Evolutionary conservation across 2,113 vertebrate genomes (phyloP), one percentile per base, ranked within the genome.

Genomic region (Periophthalmus modestus): DNA sequence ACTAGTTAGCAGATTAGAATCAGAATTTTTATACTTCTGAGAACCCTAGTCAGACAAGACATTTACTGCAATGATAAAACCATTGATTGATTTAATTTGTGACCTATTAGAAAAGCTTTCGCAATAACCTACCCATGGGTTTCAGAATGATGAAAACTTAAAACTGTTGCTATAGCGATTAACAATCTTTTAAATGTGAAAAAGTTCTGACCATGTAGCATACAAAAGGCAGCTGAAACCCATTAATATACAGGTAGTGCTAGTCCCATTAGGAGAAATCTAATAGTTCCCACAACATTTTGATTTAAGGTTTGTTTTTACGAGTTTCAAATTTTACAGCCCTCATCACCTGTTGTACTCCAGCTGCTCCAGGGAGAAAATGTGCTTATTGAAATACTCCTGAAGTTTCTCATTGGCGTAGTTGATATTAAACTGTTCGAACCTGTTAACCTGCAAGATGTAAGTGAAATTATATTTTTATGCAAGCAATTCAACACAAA

Each of bases 351-450:
- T 95, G 94, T 97, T 96, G 84, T 97, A 96, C 77, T 97, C 96
- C 73, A 97, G 94, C 82, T 97, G 96, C 83, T 97, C 96, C 92
- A 97, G 89, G 5, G 96, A 97, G 91, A 97, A 97, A 84, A 97
- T 97, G 87, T 97, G 96, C 72, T 97, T 97, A 93, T 97, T 97
- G 92, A 97, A 97, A 85, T 97, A 97, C 77, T 97, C 96, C 88
- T 97, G 96, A 21, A 97, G 95, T 77, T 97, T 97, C 91, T 97
- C 96, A 33, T 97, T 97, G 79, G 96, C 96, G 6, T 96, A 97
- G 90, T 97, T 97, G 85, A 97, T 97, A 59, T 95, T 97, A 80
- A 97, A 97, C 92, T 97, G 96, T 79, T 97, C 96, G 84, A 97
- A 97, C 6, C 95, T 93, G 88, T 97, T 97, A 86, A 96, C 95